These are phyloP conservation scores for Megastigmus dorsalis DNA, from an alignment of 2,888 invertebrate species.

Conservation along the genomic window DNA sequence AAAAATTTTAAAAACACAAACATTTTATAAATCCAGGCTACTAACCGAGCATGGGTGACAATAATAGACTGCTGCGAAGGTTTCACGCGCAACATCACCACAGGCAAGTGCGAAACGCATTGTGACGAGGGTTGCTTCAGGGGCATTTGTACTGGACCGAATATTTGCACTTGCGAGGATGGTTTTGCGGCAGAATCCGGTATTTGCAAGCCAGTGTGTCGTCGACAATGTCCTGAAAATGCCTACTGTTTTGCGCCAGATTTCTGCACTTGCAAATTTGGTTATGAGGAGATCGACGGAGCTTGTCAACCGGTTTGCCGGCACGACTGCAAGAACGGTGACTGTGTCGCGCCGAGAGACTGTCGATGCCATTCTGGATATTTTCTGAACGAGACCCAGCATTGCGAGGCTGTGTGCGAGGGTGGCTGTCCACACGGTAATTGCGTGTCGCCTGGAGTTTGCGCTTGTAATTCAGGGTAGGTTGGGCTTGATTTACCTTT, in stretches of 20 bases:
- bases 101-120: constrained; percentile 77
- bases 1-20: too few relatives aligned
- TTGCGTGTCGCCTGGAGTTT: constrained; percentile 67
- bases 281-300: constrained; percentile 74
- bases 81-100: constrained; percentile 77
- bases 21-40: too few relatives aligned
- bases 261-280: constrained; percentile 78
- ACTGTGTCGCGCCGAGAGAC: constrained; percentile 66
- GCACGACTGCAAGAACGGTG: constrained; percentile 68
- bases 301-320: constrained; percentile 75
- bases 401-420: constrained; percentile 69
- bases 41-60: constrained; percentile 63
- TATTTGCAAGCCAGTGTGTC: constrained; percentile 79
- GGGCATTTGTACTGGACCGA: constrained; percentile 81
- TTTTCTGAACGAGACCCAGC: constrained; percentile 60
- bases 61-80: constrained; percentile 82
- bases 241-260: constrained; percentile 77
- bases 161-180: constrained; percentile 80
- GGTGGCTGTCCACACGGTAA: constrained; percentile 69
- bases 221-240: constrained; percentile 76
- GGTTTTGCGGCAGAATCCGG: constrained; percentile 80
- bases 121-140: constrained; percentile 83
- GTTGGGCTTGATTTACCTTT: too few relatives aligned
- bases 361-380: constrained; percentile 69
- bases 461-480: constrained; percentile 68